Conservation (phyloP, 1,140 invertebrate species). For the Ostrea denselamellosa region DNA sequence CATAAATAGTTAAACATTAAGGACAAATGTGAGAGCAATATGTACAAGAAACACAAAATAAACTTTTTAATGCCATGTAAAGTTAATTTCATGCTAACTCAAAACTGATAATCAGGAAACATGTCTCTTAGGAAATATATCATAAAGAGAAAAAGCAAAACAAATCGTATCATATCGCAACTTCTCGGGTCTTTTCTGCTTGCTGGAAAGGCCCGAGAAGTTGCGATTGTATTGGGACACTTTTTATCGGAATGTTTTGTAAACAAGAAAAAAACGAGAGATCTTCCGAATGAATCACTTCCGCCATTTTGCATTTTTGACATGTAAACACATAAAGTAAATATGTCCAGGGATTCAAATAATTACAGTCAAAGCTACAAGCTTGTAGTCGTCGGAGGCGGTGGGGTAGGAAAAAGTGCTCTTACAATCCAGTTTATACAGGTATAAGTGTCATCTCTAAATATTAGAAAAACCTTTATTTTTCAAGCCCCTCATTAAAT, state of each 20-base stretch:
- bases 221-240: too few relatives aligned
- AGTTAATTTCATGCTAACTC: too few relatives aligned
- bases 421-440: conserved; percentile 99
- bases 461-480: neutral
- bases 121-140: too few relatives aligned
- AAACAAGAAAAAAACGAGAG: neutral
- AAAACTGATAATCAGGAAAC: too few relatives aligned
- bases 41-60: too few relatives aligned
- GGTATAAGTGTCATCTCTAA: conserved; percentile 73
- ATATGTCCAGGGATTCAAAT: conserved; percentile 70
- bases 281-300: conserved; percentile 47
- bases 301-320: conserved; percentile 53
- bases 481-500: conserved; percentile 2
- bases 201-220: too few relatives aligned
- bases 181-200: too few relatives aligned
- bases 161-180: too few relatives aligned
- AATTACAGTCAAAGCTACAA: conserved; percentile 86
- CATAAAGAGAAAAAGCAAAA: too few relatives aligned
- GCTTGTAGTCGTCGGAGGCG: conserved; percentile 98
- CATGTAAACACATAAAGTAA: conserved; percentile 48
- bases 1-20: too few relatives aligned
- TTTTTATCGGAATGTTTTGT: conserved; percentile 20
- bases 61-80: too few relatives aligned
- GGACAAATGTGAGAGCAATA: too few relatives aligned
- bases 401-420: conserved; percentile 98